Conservation (phyloP, 2,113 vertebrate species). For the Ciconia stormi region DNA sequence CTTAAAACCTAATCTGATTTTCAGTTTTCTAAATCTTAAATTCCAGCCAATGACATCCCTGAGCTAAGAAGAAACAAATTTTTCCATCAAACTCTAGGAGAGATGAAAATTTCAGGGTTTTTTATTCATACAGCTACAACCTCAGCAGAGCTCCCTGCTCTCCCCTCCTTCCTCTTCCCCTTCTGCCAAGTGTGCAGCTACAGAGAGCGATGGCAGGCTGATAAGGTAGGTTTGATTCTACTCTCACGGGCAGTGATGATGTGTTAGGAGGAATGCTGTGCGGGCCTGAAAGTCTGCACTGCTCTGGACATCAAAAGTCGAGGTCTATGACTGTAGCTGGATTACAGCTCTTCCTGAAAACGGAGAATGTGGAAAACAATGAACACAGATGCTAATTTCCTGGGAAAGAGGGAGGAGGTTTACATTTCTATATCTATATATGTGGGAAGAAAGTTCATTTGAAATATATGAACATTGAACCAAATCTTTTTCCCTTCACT, state of each 20-base stretch:
- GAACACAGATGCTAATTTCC: not conserved
- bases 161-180: not conserved
- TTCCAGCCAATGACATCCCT: not conserved
- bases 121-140: not conserved
- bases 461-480: not conserved
- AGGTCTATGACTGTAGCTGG: not conserved
- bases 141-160: not conserved
- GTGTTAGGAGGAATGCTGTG: not conserved
- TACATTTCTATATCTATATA: not conserved
- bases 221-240: not conserved
- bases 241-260: not conserved
- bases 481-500: not conserved
- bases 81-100: not conserved
- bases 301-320: not conserved
- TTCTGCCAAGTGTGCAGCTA: not conserved
- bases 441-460: not conserved
- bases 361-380: not conserved
- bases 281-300: not conserved
- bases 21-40: not conserved
- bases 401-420: not conserved
- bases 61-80: not conserved
- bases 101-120: not conserved
- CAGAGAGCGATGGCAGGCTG: not conserved
- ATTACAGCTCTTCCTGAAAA: conserved; percentile 1
- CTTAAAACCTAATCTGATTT: not conserved